phyloP scores from a whole-genome alignment of 2,888 invertebrate genomes.

The Unio delphinus region DNA sequence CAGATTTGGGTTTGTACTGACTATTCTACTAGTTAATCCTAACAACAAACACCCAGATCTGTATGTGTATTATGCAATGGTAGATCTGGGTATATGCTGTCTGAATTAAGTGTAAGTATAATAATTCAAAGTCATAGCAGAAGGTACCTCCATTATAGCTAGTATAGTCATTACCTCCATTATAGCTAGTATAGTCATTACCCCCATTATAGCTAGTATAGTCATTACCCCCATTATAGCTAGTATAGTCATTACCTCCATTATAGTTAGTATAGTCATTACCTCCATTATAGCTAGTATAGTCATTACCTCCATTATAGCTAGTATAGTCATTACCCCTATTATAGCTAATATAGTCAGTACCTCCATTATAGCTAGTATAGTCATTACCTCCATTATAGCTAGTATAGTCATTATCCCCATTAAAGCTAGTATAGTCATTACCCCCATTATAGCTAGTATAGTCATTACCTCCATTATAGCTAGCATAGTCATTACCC shows the following conservation, averaged over 20 bases:
- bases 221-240: constrained; percentile 79
- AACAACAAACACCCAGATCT: too few species aligned
- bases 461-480: too few species aligned
- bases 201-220: constrained; percentile 79
- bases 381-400: constrained; percentile 78
- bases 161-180: constrained; percentile 79
- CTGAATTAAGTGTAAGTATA: background rate
- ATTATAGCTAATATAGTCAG: constrained; percentile 84
- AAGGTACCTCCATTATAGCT: constrained; percentile 81
- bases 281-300: constrained; percentile 79
- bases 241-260: constrained; percentile 78
- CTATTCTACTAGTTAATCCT: too few species aligned
- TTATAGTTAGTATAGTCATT: constrained; percentile 84
- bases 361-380: constrained; percentile 79
- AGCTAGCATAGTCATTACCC: too few species aligned
- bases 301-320: constrained; percentile 79
- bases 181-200: constrained; percentile 83
- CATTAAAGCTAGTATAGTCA: constrained; percentile 83
- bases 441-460: constrained; percentile 17
- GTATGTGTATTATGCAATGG: too few species aligned
- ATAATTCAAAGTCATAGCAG: constrained; percentile 7
- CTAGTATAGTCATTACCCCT: constrained; percentile 78
- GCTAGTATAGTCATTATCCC: constrained; percentile 79
- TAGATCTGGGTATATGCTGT: background rate
- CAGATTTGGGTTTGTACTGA: too few species aligned